These are phyloP conservation scores for Sceloporus undulatus DNA, from an alignment of 2,113 vertebrate genomes.

Conservation along the genomic window DNA sequence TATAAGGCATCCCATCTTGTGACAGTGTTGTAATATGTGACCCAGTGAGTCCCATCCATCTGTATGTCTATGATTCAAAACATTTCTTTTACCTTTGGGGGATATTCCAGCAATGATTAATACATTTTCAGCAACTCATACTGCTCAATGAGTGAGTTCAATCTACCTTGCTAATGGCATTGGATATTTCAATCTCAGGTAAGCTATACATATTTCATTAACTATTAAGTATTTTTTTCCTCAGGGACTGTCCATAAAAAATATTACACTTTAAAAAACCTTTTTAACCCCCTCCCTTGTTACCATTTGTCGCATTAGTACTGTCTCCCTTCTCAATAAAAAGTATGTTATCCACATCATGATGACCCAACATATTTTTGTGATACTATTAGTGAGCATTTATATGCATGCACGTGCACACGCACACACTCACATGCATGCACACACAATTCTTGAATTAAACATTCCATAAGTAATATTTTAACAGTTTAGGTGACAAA, in stretches of 20 bases:
- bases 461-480: not conserved
- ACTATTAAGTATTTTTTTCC: not conserved
- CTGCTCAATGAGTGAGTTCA: constrained; percentile 1
- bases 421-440: too few species aligned
- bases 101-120: not conserved
- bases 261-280: constrained; percentile 26
- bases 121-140: not conserved
- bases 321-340: not conserved
- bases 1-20: not conserved
- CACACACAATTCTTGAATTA: not conserved
- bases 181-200: constrained; percentile 12
- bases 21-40: constrained; percentile 1
- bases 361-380: not conserved
- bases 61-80: not conserved
- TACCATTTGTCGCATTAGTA: constrained; percentile 25
- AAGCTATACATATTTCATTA: not conserved
- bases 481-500: not conserved
- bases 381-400: constrained; percentile 14
- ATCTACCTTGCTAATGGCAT: not conserved
- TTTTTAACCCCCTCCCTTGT: constrained; percentile 5
- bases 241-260: constrained; percentile 29
- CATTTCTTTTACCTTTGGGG: not conserved
- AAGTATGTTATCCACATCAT: not conserved
- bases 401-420: not conserved
- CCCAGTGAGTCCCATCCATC: not conserved